Base-by-base conservation (phyloP, 37 sponge, comb jelly and placozoan genomes). In the Ianthella basta region DNA sequence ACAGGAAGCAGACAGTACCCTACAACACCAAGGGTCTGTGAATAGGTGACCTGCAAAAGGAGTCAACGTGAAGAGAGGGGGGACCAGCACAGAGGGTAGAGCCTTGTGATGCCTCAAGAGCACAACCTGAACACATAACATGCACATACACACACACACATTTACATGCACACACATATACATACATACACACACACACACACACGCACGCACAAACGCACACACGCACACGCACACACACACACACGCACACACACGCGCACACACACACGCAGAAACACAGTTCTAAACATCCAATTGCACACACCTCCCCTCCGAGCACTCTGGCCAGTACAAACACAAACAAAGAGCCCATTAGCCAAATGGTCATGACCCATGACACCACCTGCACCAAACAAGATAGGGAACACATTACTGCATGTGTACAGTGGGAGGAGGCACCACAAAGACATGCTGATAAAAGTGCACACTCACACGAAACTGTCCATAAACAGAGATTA, bases 291-390 rank as follows among this genome's bases (percentile, higher is more conserved):
- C n/a, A n/a, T n/a, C n/a, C n/a, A n/a, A n/a, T n/a, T n/a, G 27
- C 32, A 41, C 68, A 67, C 68, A 93, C 97, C 88, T 93, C 94
- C 87, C 94, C 97, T 84, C 97, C 97, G 19, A 96, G 82, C 8
- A 96, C 97, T 84, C 97, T 32, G 20, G 94, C 89, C 55, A 96
- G 84, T n/a, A 91, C 67, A 77, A 96, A 96, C 40, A 93, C 68
- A 18, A 96, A 77, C 24, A 87, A 81, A 4, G 97, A 93, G 32
- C 97, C 97, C 56, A 91, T 68, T 33, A 96, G 54, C 97, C 97
- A 96, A 35, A 96, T 93, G 10, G 97, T 93, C 12, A 96, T 78
- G 36, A 96, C 91, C 97, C 97, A 96, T 13, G 97, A 96, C 4
- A 96, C 88, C 1, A 93, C 97, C 97, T 96, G 81, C 33, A 86